Conservation (phyloP, 2,888 invertebrate species). For the Gibbula magus region DNA sequence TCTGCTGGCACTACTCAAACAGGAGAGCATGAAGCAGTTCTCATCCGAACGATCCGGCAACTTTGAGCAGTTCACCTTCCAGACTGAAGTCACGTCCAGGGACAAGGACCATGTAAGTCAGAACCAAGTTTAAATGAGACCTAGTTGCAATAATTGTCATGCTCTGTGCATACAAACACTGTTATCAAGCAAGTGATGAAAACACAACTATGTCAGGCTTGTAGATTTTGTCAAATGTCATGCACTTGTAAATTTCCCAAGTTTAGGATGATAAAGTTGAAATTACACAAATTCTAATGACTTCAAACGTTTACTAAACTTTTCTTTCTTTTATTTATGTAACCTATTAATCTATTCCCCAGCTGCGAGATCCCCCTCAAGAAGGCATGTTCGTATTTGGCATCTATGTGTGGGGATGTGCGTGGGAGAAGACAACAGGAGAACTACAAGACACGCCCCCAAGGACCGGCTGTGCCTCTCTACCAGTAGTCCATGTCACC, state of each 20-base stretch:
- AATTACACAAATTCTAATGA: background rate
- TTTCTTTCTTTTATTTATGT: background rate
- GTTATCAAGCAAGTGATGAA: too few species aligned
- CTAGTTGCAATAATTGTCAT: too few species aligned
- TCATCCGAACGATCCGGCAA: conserved; percentile 68
- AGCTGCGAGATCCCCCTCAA: conserved; percentile 75
- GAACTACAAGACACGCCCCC: conserved; percentile 72
- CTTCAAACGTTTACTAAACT: background rate
- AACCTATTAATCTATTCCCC: conserved; percentile 27
- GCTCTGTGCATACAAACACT: too few species aligned
- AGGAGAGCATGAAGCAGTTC: conserved; percentile 67
- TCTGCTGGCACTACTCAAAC: conserved; percentile 72
- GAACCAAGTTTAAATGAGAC: background rate
- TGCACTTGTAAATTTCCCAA: too few species aligned
- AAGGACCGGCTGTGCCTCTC: conserved; percentile 63
- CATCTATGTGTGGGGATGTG: conserved; percentile 75
- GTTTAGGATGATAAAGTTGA: background rate
- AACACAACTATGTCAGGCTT: too few species aligned
- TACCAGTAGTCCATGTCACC: conserved; percentile 74
- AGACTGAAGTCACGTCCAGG: conserved; percentile 74
- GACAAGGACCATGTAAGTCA: conserved; percentile 75
- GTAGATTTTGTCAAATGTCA: too few species aligned
- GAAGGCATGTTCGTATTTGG: conserved; percentile 75
- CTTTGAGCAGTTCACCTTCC: conserved; percentile 72
- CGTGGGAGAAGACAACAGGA: conserved; percentile 74